Conservation (phyloP, 2,113 vertebrate genomes). For the Ivindomyrus marchei region DNA sequence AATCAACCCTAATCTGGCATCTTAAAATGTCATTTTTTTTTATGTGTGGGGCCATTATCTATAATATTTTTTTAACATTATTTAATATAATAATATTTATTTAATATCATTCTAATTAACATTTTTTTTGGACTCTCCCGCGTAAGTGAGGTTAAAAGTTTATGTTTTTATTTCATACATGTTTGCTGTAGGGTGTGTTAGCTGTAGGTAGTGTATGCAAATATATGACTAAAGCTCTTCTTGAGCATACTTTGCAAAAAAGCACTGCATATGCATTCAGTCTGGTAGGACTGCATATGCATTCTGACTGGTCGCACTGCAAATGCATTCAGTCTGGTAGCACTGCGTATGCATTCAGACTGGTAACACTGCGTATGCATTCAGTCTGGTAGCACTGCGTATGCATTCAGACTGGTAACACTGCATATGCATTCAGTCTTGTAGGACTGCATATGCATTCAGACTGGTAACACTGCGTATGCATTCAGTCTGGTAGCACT, state of each 20-base stretch:
- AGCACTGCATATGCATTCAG: neutral
- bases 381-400: too few relatives aligned
- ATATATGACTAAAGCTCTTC: neutral
- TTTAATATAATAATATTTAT: neutral
- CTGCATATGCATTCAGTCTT: too few relatives aligned
- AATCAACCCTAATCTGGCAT: neutral
- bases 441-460: too few relatives aligned
- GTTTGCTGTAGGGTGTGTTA: slow-evolving; percentile 6
- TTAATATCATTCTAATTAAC: neutral
- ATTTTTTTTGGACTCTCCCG: neutral
- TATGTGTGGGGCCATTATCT: neutral
- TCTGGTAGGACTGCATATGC: too few relatives aligned
- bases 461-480: too few relatives aligned
- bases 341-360: too few relatives aligned
- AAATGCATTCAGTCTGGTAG: too few relatives aligned
- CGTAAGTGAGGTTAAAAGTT: neutral
- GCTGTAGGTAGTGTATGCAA: neutral
- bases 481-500: too few relatives aligned
- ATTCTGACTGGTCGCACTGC: too few relatives aligned
- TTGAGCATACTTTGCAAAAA: neutral
- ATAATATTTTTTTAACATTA: neutral
- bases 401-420: too few relatives aligned
- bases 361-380: too few relatives aligned
- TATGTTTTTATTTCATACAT: neutral
- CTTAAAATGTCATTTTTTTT: neutral